phyloP scores from a whole-genome alignment of 1,140 invertebrate species.

The Gryllus bimaculatus region DNA sequence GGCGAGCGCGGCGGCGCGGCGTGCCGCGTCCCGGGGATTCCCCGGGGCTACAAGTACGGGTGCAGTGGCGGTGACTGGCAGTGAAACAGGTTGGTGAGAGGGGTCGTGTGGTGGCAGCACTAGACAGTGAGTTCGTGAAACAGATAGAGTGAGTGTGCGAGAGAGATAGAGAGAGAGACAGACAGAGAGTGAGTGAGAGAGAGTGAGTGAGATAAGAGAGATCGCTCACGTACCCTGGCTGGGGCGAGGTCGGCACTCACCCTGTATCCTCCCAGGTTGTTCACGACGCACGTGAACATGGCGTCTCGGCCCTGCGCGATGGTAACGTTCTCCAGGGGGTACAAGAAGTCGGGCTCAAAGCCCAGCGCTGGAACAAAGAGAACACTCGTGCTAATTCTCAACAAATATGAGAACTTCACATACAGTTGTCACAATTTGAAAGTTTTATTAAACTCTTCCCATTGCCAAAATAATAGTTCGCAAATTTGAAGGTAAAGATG shows the following conservation, averaged over 20 bases:
- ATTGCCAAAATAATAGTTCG: too few relatives aligned
- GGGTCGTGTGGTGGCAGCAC: background rate
- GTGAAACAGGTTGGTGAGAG: too few relatives aligned
- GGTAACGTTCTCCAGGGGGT: slow-evolving; percentile 76
- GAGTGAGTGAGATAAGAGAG: slow-evolving; percentile 1
- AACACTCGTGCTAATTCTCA: too few relatives aligned
- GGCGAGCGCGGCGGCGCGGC: background rate
- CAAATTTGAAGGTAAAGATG: too few relatives aligned
- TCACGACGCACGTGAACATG: slow-evolving; percentile 81
- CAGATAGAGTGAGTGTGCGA: background rate
- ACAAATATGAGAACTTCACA: too few relatives aligned
- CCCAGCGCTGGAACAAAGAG: slow-evolving; percentile 40
- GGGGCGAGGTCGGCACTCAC: slow-evolving; percentile 74
- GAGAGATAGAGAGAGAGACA: background rate
- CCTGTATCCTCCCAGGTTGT: slow-evolving; percentile 84
- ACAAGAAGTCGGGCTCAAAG: slow-evolving; percentile 75
- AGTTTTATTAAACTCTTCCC: too few relatives aligned
- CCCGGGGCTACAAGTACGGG: background rate
- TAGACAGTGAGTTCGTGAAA: background rate
- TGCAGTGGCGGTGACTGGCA: background rate
- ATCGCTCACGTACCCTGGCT: slow-evolving; percentile 26
- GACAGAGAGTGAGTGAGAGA: slow-evolving; percentile 14
- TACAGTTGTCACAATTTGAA: too few relatives aligned
- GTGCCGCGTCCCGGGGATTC: background rate
- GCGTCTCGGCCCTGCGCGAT: slow-evolving; percentile 78